Evolutionary conservation across 1,140 invertebrate species (phyloP).

Genomic region (Drosophila leontia): DNA sequence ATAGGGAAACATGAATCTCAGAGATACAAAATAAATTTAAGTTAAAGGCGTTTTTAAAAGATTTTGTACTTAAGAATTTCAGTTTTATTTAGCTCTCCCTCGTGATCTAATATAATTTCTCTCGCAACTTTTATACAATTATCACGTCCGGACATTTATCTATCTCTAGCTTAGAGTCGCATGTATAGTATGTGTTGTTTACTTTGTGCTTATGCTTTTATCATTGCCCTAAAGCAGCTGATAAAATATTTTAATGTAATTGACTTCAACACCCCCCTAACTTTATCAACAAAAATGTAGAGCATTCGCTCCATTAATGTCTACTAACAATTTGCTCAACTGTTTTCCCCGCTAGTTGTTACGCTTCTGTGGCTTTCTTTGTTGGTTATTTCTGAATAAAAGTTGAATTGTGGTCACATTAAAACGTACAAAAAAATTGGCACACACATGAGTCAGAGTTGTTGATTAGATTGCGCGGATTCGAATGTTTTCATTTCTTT

Average conservation of each 20-base stretch:
- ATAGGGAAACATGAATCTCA: constrained; percentile 10
- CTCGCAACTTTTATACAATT: constrained; percentile 23
- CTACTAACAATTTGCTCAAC: constrained; percentile 57
- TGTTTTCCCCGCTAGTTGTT: constrained; percentile 55
- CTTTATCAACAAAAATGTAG: constrained; percentile 14
- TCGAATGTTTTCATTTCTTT: constrained; percentile 8
- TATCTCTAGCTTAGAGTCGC: constrained; percentile 23
- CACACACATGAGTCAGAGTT: constrained; percentile 58
- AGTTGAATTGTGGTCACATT: constrained; percentile 27
- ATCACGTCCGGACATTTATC: constrained; percentile 39
- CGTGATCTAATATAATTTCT: constrained; percentile 10
- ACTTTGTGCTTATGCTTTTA: constrained; percentile 11
- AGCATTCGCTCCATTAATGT: constrained; percentile 22
- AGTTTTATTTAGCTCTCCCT: background rate
- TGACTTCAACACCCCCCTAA: constrained; percentile 5
- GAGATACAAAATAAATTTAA: background rate
- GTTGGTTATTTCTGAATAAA: constrained; percentile 61
- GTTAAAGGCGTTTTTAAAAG: background rate
- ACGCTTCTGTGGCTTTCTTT: constrained; percentile 59
- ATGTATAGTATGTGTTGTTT: constrained; percentile 17
- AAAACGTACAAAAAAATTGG: constrained; percentile 40
- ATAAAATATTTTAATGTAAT: constrained; percentile 66
- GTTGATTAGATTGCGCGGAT: constrained; percentile 64
- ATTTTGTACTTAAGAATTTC: background rate
- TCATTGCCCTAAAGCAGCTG: constrained; percentile 45